phyloP scores from a whole-genome alignment of 2,888 invertebrate species.

The Cryptosula pallasiana region DNA sequence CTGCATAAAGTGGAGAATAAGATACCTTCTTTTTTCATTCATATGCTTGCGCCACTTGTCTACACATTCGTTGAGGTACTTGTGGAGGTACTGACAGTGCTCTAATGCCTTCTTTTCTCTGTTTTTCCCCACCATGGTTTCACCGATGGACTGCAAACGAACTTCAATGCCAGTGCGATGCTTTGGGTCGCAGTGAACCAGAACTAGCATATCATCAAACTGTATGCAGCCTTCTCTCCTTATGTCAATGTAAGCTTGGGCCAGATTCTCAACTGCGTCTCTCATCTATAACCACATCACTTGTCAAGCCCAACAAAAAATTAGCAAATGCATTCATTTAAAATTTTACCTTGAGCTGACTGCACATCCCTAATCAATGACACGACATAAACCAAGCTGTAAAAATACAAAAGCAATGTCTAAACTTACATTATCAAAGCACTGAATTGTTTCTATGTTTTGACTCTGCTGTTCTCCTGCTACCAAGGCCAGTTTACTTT shows the following conservation, averaged over 20 bases:
- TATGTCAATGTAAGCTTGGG: slow-evolving; percentile 18
- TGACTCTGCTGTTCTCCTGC: slow-evolving; percentile 44
- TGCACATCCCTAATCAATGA: too few species aligned
- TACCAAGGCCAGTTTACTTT: slow-evolving; percentile 45
- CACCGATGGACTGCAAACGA: not conserved
- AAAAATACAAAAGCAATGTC: too few species aligned
- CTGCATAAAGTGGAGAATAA: not conserved
- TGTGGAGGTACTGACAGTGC: slow-evolving; percentile 6
- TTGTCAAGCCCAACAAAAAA: too few species aligned
- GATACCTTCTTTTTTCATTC: not conserved
- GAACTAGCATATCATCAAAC: slow-evolving; percentile 16
- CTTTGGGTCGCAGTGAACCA: not conserved
- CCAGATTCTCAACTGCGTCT: slow-evolving; percentile 16
- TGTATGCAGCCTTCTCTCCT: slow-evolving; percentile 8
- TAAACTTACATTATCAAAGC: slow-evolving; percentile 11
- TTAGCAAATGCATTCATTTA: too few species aligned
- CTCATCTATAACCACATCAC: slow-evolving; percentile 23
- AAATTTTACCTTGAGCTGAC: too few species aligned
- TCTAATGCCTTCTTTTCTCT: not conserved
- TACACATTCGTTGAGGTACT: slow-evolving; percentile 2
- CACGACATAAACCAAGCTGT: too few species aligned
- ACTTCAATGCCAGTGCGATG: slow-evolving; percentile 1
- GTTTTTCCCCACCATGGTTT: not conserved
- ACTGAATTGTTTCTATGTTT: slow-evolving; percentile 31
- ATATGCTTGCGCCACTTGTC: not conserved